A percentile compares a stretch with the other conserved stretches of the same genome.
phyloP scores from a whole-genome alignment of 35 echinoderm and acorn worm genomes.

The Patiria miniata region DNA sequence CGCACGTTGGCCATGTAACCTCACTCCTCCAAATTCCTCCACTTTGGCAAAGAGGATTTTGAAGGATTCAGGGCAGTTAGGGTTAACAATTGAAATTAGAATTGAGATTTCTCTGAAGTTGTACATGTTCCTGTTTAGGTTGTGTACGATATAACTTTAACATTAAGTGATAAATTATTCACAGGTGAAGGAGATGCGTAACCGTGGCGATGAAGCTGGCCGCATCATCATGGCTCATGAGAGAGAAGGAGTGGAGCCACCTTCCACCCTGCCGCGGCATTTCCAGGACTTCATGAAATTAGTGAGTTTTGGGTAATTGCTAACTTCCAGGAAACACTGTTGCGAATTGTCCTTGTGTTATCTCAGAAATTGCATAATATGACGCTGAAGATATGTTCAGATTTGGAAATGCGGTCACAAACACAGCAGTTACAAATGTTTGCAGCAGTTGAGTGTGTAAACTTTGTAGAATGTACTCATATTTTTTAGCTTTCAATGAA shows the following conservation, averaged over 20 bases:
- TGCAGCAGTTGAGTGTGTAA: too few species aligned
- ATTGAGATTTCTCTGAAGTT: not conserved
- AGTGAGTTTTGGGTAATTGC: constrained; percentile 36
- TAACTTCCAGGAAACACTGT: not conserved
- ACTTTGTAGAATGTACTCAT: too few species aligned
- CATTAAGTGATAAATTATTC: not conserved
- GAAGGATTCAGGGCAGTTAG: too few species aligned
- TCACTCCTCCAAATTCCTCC: too few species aligned
- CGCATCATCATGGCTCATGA: constrained; percentile 79
- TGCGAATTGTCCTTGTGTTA: not conserved
- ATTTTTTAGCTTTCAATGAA: too few species aligned
- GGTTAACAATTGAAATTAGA: too few species aligned
- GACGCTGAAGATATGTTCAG: too few species aligned
- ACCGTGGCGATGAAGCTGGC: constrained; percentile 95
- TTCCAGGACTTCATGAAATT: constrained; percentile 97
- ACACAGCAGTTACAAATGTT: too few species aligned
- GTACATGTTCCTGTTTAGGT: not conserved
- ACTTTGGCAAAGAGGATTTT: too few species aligned
- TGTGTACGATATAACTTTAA: not conserved
- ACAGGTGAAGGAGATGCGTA: constrained; percentile 96
- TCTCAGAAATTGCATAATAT: not conserved
- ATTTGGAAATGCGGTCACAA: too few species aligned
- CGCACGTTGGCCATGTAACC: too few species aligned
- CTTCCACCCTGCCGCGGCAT: constrained; percentile 68
- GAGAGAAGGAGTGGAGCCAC: constrained; percentile 80